Evolutionary conservation across 2,797 vertebrate species (phyloP), one percentile per base, ranked within the genome.

Genomic region (Brotula barbata): DNA sequence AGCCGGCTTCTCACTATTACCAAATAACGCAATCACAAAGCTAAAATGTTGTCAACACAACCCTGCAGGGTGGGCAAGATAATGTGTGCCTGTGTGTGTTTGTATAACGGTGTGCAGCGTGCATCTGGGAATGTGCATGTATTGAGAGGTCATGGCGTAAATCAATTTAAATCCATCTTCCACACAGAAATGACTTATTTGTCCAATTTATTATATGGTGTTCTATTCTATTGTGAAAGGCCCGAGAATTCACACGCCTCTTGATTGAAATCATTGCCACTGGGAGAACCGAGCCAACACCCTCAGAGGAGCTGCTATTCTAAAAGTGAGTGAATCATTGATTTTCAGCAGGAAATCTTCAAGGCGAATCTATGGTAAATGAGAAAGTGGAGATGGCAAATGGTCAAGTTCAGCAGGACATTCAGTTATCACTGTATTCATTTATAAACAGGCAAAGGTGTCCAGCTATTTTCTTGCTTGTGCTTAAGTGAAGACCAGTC

Each of bases 271-370:
- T 82, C 61, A 84, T 80, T 86, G 84, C 89, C 79, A 79, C 76
- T 44, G 81, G 83, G 70, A 73, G 64, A 78, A 86, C 58, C 63
- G 50, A 47, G 58, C 70, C 79, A 73, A 67, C 68, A 77, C 68
- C 67, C 62, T 78, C 73, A 7, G 56, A 81, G 67, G 72, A 77
- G 71, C 71, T 6, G 59, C 78, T 74, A 75, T 78, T 82, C 77
- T 56, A 60, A 77, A 82, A 85, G 76, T 73, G 75, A 82, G 78
- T 76, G 76, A 88, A 81, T 83, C 82, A 90, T 89, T 85, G 77
- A 88, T 90, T 89, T 90, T 86, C 80, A 76, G 78, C 81, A 85
- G 83, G 88, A 90, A 89, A 90, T 89, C 80, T 88, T 89, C 81
- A 84, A 81, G 82, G 64, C 82, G 75, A 89, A 88, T 89, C 84